Percentiles rank a stretch among this genome's conserved stretches.
Conservation (phyloP, 1,140 invertebrate genomes). For the Leptinotarsa lineolata region DNA sequence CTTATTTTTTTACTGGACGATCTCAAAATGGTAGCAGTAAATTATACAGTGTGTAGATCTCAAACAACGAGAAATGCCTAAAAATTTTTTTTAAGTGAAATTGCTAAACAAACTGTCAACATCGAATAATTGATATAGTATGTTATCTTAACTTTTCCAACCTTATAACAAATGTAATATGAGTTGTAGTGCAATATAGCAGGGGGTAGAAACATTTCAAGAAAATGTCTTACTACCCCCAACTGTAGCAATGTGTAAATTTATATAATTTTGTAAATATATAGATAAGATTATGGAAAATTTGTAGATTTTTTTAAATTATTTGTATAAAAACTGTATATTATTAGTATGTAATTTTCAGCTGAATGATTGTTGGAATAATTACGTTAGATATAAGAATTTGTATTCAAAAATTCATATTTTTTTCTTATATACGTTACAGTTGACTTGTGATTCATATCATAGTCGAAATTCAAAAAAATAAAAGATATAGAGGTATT, state of each 20-base stretch:
- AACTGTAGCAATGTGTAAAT: constrained; percentile 2
- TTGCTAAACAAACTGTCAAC: background rate
- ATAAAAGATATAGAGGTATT: too few species aligned
- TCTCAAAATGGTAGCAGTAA: too few species aligned
- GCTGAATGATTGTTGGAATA: too few species aligned
- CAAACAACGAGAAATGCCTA: too few species aligned
- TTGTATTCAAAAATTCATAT: too few species aligned
- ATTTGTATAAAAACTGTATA: constrained; percentile 4
- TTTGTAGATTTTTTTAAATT: constrained; percentile 5
- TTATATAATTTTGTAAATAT: constrained; percentile 1
- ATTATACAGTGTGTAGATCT: too few species aligned
- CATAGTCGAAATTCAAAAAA: too few species aligned
- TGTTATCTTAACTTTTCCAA: background rate
- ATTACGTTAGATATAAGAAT: too few species aligned
- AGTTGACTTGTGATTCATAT: too few species aligned
- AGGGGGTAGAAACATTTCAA: background rate
- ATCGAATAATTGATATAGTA: background rate
- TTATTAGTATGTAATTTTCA: background rate
- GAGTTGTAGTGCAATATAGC: background rate
- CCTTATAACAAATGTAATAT: background rate
- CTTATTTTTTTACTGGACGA: too few species aligned
- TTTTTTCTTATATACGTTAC: too few species aligned
- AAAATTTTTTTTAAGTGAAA: too few species aligned
- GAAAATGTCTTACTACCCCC: background rate
- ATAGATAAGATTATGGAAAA: background rate